Evolutionary conservation across 2,797 vertebrate genomes (phyloP).

Genomic region (Cephalopachus bancanus): DNA sequence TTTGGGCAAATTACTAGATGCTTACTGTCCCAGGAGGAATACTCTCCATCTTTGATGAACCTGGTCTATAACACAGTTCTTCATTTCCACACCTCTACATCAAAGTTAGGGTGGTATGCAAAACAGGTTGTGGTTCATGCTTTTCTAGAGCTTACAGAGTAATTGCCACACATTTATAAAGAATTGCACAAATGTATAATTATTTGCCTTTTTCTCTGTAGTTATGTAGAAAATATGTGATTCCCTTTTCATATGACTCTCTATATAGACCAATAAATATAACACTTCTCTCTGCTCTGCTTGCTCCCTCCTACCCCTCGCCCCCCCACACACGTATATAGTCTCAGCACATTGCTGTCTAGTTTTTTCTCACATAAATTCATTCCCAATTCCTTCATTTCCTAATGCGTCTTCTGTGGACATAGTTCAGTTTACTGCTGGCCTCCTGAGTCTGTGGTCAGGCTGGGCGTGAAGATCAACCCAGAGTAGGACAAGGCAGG

Average conservation of each 20-base stretch:
- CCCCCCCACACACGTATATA: no score
- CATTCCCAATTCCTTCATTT: neutral
- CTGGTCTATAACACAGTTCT: neutral
- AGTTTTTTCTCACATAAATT: neutral
- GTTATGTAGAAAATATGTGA: neutral
- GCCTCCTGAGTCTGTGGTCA: neutral
- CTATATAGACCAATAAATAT: neutral
- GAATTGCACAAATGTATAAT: neutral
- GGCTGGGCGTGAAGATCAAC: accelerated
- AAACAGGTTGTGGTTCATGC: neutral
- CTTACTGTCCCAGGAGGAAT: neutral
- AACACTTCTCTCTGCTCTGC: neutral
- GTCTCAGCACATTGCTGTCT: neutral
- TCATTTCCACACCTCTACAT: neutral
- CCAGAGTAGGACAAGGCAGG: neutral
- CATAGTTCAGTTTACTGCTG: accelerated
- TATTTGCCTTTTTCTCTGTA: neutral
- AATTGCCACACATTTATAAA: neutral
- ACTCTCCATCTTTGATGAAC: neutral
- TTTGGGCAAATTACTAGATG: neutral
- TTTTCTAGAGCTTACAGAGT: neutral
- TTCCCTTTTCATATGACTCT: neutral
- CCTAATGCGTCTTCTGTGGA: neutral
- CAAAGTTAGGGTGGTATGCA: neutral
- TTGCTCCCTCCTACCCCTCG: neutral